Evolutionary conservation across 1,140 invertebrate species (phyloP).

Genomic region (Pseudomyrmex pallidus): DNA sequence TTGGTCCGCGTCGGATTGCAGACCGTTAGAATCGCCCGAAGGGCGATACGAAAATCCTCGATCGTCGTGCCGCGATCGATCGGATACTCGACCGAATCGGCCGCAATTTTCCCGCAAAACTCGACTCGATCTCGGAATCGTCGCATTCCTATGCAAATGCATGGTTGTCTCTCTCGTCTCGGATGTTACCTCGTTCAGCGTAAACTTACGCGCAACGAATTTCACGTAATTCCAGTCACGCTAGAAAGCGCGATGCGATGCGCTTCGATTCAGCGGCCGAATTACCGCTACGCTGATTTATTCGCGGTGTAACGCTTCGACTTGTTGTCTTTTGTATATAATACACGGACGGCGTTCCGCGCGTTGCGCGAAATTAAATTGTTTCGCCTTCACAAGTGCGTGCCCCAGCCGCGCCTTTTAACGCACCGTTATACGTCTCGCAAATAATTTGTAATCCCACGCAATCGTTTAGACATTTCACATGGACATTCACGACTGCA

Average conservation of each 20-base stretch:
- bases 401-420: constrained; percentile 16
- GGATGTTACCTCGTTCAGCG: background rate
- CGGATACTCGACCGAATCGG: background rate
- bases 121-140: background rate
- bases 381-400: constrained; percentile 31
- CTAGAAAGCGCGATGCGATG: constrained; percentile 52
- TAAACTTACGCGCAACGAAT: constrained; percentile 49
- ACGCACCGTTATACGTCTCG: background rate
- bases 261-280: background rate
- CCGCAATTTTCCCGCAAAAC: background rate
- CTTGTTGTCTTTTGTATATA: constrained; percentile 6
- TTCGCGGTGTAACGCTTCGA: background rate
- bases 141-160: constrained; percentile 44
- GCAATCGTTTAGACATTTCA: constrained; percentile 7
- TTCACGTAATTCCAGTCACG: constrained; percentile 38
- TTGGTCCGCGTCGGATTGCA: constrained; percentile 14
- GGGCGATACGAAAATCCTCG: constrained; percentile 11
- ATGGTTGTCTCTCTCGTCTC: constrained; percentile 9
- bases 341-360: background rate
- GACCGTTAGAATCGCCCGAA: background rate
- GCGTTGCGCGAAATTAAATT: constrained; percentile 44
- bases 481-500: background rate
- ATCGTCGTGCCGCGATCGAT: background rate
- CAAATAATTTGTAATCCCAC: constrained; percentile 19
- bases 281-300: constrained; percentile 23